Base-by-base conservation (phyloP, 2,888 invertebrate species). In the Melikaiella ostensackeni region DNA sequence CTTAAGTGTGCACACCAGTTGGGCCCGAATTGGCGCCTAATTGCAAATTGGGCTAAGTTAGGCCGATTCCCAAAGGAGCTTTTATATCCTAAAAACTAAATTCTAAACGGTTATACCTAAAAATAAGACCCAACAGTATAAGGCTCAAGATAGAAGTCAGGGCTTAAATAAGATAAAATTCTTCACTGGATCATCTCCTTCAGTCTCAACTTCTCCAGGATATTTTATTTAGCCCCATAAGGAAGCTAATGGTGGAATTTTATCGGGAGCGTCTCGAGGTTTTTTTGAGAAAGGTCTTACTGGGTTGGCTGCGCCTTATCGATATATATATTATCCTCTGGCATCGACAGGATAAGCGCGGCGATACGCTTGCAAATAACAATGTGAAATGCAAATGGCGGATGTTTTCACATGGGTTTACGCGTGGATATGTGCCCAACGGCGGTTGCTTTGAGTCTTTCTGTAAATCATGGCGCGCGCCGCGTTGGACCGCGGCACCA, bases 401-500 rank as follows among this genome's bases (percentile, higher is more conserved):
- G 81, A 81, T 83, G 79, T 81, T 85, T 82, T 83, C 83, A 82
- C 83, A 82, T 83, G 80, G 80, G 79, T 82, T 80, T 77, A 77
- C 79, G 74, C 77, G 81, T 82, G 78, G 82, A 75, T 80, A 79
- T 80, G 76, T 77, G 80, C 75, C 79, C 77, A 83, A 75, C 80
- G 81, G 82, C 85, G 85, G 84, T 79, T 77, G 83, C 83, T 84
- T 84, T 85, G 83, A 83, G 81, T 82, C 79, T 80, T 81, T 82
- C 81, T 83, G 85, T 85, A 85, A 85, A 83, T 84, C 85, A 84
- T 84, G 85, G 82, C 83, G 82, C 80, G 80, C 77, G 79, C 79
- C 78, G 66, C 16, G 4, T 70, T 70, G 50, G 46, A 30, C 27
- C 46, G 30, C 42, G 79, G 79, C 76, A 27, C 30, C 59, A 70